Evolutionary conservation across 2,113 vertebrate species (phyloP).

Genomic region (Peromyscus polionotus): DNA sequence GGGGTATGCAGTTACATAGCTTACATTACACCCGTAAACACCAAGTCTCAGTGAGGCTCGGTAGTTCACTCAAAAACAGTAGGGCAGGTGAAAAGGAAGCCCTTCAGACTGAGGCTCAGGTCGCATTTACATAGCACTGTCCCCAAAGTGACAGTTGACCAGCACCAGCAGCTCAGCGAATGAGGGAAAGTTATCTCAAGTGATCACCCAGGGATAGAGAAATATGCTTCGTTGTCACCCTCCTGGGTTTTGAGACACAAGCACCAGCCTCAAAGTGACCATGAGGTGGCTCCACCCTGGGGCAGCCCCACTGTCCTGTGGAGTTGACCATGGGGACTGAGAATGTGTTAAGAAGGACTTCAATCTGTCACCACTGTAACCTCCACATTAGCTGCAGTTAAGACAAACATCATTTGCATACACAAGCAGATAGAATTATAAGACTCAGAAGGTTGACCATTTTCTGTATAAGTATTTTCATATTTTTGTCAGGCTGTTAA

Average conservation of each 20-base stretch:
- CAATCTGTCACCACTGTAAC: neutral
- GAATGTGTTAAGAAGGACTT: neutral
- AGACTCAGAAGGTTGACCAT: neutral
- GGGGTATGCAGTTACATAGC: neutral
- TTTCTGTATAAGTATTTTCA: neutral
- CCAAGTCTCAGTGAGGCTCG: neutral
- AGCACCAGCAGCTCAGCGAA: neutral
- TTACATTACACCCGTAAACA: neutral
- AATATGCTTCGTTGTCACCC: neutral
- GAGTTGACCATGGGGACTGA: neutral
- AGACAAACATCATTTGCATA: neutral
- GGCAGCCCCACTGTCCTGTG: neutral
- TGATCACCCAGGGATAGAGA: neutral
- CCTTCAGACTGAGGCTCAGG: neutral
- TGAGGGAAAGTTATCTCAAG: neutral
- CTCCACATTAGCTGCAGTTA: neutral
- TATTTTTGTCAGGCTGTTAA: neutral
- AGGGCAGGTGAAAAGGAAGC: neutral
- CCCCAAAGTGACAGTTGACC: neutral
- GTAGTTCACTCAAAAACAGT: neutral
- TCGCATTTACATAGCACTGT: neutral
- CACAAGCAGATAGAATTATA: neutral
- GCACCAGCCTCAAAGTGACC: neutral
- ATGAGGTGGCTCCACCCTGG: neutral
- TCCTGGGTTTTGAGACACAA: neutral